Evolutionary conservation across 2,888 invertebrate genomes (phyloP), one percentile per base, ranked within the genome.

Genomic region (Sarcophaga variegata): DNA sequence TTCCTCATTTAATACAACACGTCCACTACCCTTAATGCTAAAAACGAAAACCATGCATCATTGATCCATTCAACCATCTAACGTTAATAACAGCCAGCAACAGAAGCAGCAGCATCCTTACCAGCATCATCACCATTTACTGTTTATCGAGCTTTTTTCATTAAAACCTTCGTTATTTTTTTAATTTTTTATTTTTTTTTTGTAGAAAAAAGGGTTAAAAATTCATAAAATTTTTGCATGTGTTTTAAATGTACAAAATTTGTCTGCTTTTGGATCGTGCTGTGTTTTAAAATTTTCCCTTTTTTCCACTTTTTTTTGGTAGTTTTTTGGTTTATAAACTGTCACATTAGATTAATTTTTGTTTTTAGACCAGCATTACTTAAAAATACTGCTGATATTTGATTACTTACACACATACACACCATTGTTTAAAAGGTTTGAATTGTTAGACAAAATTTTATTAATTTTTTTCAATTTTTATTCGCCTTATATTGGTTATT

Each of bases 121-220:
- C 22, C 17, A 25, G 12, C 20, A 70, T 45, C 63, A 62, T 25
- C 14, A 22, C 20, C 17, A 59, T 69, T 37, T 69, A 75, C 54
- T 64, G 20, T 47, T 67, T 71, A 11, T 62, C 70, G 37, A 37
- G 37, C 47, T 76, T 45, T 20, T 37, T 37, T 37, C 8, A 37
- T 37, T 37, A 20, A 60, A 12, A n/a, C 17, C 20, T 6, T n/a
- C 47, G 63, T 22, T 62, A 37, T 37, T 6, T 37, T 27, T 27
- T 5, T 27, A 27, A 0, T 25, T 25, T 25, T 49, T 49, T 49
- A 0, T 25, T 25, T 25, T 49, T 49, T 49, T 49, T 49, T 49
- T 49, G 14, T 49, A 37, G 14, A 54, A 62, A 62, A 83, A 83
- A 83, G 78, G 83, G 83, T 74, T 72, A 74, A 78, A 72, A 78